Percentiles rank a stretch among this genome's conserved stretches.
phyloP scores from a whole-genome alignment of 1,140 invertebrate species.

The Calosoma granatense region DNA sequence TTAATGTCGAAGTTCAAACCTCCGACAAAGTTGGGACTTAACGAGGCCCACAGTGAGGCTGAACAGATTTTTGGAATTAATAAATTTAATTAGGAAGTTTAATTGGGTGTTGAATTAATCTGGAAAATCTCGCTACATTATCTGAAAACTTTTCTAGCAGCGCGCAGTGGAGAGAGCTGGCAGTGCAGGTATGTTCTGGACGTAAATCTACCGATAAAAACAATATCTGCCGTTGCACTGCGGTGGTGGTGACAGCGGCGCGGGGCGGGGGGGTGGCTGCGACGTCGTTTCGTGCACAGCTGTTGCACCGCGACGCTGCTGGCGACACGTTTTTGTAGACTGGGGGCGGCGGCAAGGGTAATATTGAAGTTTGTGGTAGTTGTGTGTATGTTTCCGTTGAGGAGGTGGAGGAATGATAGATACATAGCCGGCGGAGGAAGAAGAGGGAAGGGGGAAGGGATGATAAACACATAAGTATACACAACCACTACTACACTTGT shows the following conservation, averaged over 20 bases:
- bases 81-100: slow-evolving; percentile 9
- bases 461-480: neutral
- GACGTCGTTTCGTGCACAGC: neutral
- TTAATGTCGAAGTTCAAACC: slow-evolving; percentile 6
- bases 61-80: slow-evolving; percentile 6
- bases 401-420: too few relatives aligned
- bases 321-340: neutral
- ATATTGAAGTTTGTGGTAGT: too few relatives aligned
- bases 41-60: neutral
- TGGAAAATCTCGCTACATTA: neutral
- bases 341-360: too few relatives aligned
- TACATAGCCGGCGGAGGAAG: too few relatives aligned
- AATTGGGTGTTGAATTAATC: slow-evolving; percentile 6
- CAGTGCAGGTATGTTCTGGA: slow-evolving; percentile 4
- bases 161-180: too few relatives aligned
- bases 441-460: too few relatives aligned
- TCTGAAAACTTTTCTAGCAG: neutral
- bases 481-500: neutral
- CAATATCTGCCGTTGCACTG: neutral
- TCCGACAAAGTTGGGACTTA: neutral
- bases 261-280: neutral
- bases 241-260: neutral
- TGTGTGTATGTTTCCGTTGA: too few relatives aligned
- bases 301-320: neutral
- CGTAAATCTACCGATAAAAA: slow-evolving; percentile 1